Evolutionary conservation across 2,113 vertebrate species (phyloP), one percentile per base, ranked within the genome.

Genomic region (Coreoperca whiteheadi): DNA sequence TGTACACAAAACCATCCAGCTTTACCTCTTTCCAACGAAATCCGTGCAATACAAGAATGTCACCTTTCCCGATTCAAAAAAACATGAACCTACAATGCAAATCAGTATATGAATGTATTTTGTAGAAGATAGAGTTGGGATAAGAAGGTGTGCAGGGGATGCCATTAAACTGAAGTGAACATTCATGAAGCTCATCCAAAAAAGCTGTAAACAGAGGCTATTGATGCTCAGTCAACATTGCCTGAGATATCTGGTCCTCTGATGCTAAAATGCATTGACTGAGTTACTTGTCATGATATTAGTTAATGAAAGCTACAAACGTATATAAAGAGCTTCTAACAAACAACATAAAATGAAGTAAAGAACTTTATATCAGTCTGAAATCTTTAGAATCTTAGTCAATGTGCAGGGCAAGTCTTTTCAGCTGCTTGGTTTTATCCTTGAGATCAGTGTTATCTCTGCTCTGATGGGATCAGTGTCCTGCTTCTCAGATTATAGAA

Each of bases 391-490:
- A 30, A 6, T 79, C 51, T 70, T 56, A n/a, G 43, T 65, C 46
- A 23, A 30, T n/a, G 28, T 77, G 48, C 59, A 37, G 14, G 53
- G 39, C 66, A 32, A 53, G 25, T 69, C 51, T 59, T 71, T 79
- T 67, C 28, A 75, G 48, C 73, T 16, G 18, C 32, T 66, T 4
- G 37, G 12, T 61, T 74, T 77, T 25, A 70, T 81, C 72, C 37
- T 21, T 53, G 65, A 69, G 60, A 86, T 84, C 75, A 41, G 50
- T 60, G 81, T 79, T 84, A 85, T 90, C 81, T 82, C 81, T 46
- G 68, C 71, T 86, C 70, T 70, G 82, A 86, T 75, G 82, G 84
- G 82, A 88, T 90, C 78, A 80, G 81, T 85, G 71, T 91, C 86
- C 68, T 75, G 61, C 72, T 61, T 48, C 67, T 81, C 30, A 70